A percentile compares a stretch with the other conserved stretches of the same genome.
phyloP scores from a whole-genome alignment of 1,140 invertebrate species.

The Drosophila gunungcola region DNA sequence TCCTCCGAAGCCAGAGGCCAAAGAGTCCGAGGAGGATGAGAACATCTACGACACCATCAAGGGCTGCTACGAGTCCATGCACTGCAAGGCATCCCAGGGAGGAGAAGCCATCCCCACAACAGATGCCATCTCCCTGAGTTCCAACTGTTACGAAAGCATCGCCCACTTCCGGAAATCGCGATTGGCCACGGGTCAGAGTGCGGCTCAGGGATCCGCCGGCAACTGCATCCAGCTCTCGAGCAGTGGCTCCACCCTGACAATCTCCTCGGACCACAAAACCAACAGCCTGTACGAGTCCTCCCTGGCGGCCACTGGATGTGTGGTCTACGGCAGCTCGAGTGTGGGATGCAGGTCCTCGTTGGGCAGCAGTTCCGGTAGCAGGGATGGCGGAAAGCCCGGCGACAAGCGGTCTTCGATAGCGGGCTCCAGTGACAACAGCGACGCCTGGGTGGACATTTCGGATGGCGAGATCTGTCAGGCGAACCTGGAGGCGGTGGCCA shows the following conservation, averaged over 20 bases:
- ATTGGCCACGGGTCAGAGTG: slow-evolving; percentile 50
- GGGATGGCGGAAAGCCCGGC: slow-evolving; percentile 29
- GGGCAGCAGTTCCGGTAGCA: slow-evolving; percentile 44
- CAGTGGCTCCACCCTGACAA: slow-evolving; percentile 85
- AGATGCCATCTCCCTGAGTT: slow-evolving; percentile 83
- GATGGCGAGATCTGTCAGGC: slow-evolving; percentile 76
- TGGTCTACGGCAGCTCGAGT: slow-evolving; percentile 85
- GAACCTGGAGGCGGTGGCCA: slow-evolving; percentile 10
- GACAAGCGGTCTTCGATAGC: slow-evolving; percentile 78
- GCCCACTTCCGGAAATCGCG: slow-evolving; percentile 84
- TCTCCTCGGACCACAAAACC: slow-evolving; percentile 88
- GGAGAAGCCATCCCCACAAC: slow-evolving; percentile 22
- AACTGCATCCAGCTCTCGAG: slow-evolving; percentile 85
- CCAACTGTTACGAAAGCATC: slow-evolving; percentile 87
- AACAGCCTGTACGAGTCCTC: slow-evolving; percentile 88
- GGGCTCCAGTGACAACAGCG: slow-evolving; percentile 87
- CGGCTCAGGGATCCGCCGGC: slow-evolving; percentile 62
- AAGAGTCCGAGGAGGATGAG: slow-evolving; percentile 79
- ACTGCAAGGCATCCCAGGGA: slow-evolving; percentile 30
- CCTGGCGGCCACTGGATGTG: slow-evolving; percentile 57
- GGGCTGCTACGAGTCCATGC: slow-evolving; percentile 82
- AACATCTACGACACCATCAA: slow-evolving; percentile 88
- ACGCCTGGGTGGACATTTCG: slow-evolving; percentile 89
- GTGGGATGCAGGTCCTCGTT: slow-evolving; percentile 60
- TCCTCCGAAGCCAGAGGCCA: slow-evolving; percentile 56